Conservation (phyloP, 2,888 invertebrate genomes). For the Incurvaria masculella region DNA sequence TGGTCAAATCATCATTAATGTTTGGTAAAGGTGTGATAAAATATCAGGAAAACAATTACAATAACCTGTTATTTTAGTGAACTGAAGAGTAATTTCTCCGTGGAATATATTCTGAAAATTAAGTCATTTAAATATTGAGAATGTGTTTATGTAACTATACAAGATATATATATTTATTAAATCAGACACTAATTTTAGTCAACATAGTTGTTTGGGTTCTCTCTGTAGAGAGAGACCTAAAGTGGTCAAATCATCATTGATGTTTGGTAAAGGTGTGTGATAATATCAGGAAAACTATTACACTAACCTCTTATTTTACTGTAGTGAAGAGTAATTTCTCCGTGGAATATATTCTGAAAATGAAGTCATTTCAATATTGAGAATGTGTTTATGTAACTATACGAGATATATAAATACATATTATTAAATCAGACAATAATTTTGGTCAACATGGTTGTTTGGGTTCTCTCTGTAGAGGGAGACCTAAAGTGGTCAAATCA, state of each 20-base stretch:
- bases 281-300: too few species aligned
- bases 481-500: slow-evolving; percentile 13
- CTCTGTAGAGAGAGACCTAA: slow-evolving; percentile 10
- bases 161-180: too few species aligned
- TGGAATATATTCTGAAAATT: background rate
- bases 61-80: too few species aligned
- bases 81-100: slow-evolving; percentile 1
- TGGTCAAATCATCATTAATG: slow-evolving; percentile 19
- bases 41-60: too few species aligned
- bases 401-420: too few species aligned
- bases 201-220: slow-evolving; percentile 13
- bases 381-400: too few species aligned
- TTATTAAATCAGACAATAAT: slow-evolving; percentile 2
- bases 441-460: slow-evolving; percentile 24
- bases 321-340: slow-evolving; percentile 1
- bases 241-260: slow-evolving; percentile 3
- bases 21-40: too few species aligned
- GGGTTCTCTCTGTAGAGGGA: slow-evolving; percentile 30
- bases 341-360: background rate
- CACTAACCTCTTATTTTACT: too few species aligned
- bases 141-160: too few species aligned
- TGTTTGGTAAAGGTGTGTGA: too few species aligned
- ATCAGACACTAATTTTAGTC: slow-evolving; percentile 17
- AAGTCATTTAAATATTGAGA: too few species aligned
- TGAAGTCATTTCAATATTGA: too few species aligned